Evolutionary conservation across 1,140 invertebrate species (phyloP).

Genomic region (Gerris buenoi): DNA sequence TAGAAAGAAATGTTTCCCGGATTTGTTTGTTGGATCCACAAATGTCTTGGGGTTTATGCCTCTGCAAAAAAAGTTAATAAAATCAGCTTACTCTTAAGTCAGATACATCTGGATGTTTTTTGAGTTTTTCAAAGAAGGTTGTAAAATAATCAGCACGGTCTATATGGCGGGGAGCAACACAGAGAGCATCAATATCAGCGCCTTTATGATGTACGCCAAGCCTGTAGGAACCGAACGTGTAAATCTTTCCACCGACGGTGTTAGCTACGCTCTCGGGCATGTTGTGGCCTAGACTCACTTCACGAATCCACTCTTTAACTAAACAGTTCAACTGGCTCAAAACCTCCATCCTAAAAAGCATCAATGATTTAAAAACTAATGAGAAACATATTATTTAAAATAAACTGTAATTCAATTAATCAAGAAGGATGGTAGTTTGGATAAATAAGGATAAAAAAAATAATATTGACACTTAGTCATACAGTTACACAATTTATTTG

Average conservation of each 20-base stretch:
- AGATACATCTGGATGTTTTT: slow-evolving; percentile 71
- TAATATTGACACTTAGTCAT: no score
- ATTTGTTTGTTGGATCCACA: no score
- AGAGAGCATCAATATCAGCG: slow-evolving; percentile 97
- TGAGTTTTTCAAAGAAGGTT: slow-evolving; percentile 83
- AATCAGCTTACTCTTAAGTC: slow-evolving; percentile 58
- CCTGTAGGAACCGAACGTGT: slow-evolving; percentile 94
- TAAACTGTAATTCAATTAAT: no score
- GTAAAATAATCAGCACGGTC: slow-evolving; percentile 86
- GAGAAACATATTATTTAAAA: not conserved
- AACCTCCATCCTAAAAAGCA: slow-evolving; percentile 36
- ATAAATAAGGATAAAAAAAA: no score
- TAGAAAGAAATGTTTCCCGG: no score
- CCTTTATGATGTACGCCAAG: slow-evolving; percentile 87
- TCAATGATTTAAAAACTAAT: no score
- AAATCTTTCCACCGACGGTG: slow-evolving; percentile 90
- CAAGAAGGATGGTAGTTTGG: no score
- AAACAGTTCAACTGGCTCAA: slow-evolving; percentile 68
- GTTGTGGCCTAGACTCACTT: slow-evolving; percentile 68
- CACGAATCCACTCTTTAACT: slow-evolving; percentile 82
- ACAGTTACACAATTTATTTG: no score
- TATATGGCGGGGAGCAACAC: slow-evolving; percentile 92
- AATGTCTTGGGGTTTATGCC: no score
- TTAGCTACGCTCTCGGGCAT: slow-evolving; percentile 75
- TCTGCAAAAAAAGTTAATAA: no score